phyloP scores from a whole-genome alignment of 1,140 invertebrate genomes.

The Lerema accius region DNA sequence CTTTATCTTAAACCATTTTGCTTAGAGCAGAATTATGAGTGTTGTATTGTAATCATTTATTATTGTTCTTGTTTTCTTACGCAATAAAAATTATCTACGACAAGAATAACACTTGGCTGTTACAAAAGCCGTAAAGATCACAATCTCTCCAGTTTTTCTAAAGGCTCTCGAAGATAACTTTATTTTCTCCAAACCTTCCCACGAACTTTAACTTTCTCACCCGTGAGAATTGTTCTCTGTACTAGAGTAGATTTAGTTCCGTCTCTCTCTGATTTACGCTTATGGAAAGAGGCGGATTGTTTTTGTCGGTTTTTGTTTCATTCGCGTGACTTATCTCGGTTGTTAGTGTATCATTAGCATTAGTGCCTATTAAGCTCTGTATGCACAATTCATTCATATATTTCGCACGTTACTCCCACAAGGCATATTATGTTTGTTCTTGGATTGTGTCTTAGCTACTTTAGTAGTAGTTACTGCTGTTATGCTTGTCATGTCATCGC shows the following conservation, averaged over 20 bases:
- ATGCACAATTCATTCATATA: constrained; percentile 3
- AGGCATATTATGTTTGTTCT: not conserved
- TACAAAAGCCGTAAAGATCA: constrained; percentile 32
- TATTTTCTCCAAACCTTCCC: constrained; percentile 52
- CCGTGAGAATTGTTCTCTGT: constrained; percentile 36
- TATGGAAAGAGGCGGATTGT: constrained; percentile 16
- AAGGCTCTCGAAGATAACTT: constrained; percentile 40
- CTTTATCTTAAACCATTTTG: not conserved
- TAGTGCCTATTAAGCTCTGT: constrained; percentile 10
- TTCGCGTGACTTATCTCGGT: constrained; percentile 36
- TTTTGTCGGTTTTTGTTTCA: constrained; percentile 23
- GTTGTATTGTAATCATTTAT: not conserved
- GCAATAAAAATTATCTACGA: constrained; percentile 23
- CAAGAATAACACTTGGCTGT: constrained; percentile 14
- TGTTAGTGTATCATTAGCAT: constrained; percentile 19
- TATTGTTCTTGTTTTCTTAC: constrained; percentile 9
- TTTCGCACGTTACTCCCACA: not conserved
- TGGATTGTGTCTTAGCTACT: not conserved
- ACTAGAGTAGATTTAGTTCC: constrained; percentile 25
- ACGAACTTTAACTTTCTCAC: constrained; percentile 63
- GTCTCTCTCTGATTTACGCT: constrained; percentile 29
- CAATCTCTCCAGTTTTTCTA: constrained; percentile 33
- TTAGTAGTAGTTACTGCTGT: constrained; percentile 1
- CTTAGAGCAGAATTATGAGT: not conserved
- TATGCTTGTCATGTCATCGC: not conserved